Percentiles rank a stretch among this genome's conserved stretches.
These are phyloP conservation scores for Stomatorhinus ivindoensis DNA, from an alignment of 2,113 vertebrate species.

Conservation along the genomic window DNA sequence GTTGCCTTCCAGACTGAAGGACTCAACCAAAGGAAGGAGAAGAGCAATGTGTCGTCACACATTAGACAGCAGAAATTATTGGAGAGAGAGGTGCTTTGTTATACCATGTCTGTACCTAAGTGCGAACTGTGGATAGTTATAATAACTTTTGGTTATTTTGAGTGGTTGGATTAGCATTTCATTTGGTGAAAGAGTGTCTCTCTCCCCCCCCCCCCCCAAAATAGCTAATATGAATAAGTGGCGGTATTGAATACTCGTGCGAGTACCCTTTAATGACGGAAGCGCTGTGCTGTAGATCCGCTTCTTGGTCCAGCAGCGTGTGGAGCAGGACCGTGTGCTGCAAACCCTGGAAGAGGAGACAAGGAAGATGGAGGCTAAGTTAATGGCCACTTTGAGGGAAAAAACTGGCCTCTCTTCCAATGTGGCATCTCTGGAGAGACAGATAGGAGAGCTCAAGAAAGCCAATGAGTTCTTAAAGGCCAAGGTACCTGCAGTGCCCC, in stretches of 20 bases:
- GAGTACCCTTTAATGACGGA: neutral
- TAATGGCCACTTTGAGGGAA: conserved; percentile 71
- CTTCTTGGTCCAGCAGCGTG: conserved; percentile 72
- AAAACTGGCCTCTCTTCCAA: conserved; percentile 71
- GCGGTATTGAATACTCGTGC: neutral
- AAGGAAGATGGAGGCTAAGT: conserved; percentile 73
- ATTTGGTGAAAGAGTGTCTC: neutral
- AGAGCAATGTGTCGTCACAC: conserved; percentile 54
- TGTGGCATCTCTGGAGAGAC: conserved; percentile 76
- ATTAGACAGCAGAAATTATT: conserved; percentile 71
- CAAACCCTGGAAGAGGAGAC: conserved; percentile 71
- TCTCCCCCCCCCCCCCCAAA: too few relatives aligned
- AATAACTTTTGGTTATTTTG: neutral
- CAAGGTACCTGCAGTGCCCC: conserved; percentile 14
- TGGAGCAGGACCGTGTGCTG: conserved; percentile 72
- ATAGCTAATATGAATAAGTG: neutral
- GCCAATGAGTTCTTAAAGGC: conserved; percentile 79
- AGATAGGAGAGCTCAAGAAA: conserved; percentile 73
- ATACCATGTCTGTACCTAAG: neutral
- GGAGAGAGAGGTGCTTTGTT: conserved; percentile 74
- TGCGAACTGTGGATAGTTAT: neutral
- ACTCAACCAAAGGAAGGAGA: conserved; percentile 58
- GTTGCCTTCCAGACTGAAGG: conserved; percentile 38
- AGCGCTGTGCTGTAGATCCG: conserved; percentile 65
- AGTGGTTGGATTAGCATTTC: neutral